These are phyloP conservation scores for Salpingus planirostris DNA, from an alignment of 2,888 invertebrate species.

Conservation along the genomic window DNA sequence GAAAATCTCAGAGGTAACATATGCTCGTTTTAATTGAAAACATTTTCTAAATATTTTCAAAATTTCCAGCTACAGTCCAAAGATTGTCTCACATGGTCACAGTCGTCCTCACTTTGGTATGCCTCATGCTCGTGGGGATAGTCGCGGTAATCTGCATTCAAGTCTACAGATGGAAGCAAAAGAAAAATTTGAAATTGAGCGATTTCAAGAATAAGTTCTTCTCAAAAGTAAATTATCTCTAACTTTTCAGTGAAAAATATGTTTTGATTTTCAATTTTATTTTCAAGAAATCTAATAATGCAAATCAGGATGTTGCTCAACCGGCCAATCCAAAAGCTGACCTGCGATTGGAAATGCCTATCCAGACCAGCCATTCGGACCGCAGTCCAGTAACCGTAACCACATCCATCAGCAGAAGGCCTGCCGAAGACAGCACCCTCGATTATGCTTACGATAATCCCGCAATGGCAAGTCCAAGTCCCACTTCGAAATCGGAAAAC, in stretches of 20 bases:
- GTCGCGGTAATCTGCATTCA: slow-evolving; percentile 25
- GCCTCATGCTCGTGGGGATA: slow-evolving; percentile 29
- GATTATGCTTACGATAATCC: slow-evolving; percentile 76
- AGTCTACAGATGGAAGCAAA: slow-evolving; percentile 34
- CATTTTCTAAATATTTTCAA: slow-evolving; percentile 5
- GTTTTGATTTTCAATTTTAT: no score
- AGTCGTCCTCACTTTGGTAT: slow-evolving; percentile 28
- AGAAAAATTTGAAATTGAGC: slow-evolving; percentile 33
- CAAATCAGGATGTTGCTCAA: slow-evolving; percentile 4
- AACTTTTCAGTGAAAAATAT: no score
- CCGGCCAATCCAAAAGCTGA: slow-evolving; percentile 19
- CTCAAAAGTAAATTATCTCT: slow-evolving; percentile 21
- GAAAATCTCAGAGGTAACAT: slow-evolving; percentile 27
- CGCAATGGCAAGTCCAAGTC: slow-evolving; percentile 44
- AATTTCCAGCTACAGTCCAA: slow-evolving; percentile 31
- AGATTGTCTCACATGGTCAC: slow-evolving; percentile 29
- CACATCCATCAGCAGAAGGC: slow-evolving; percentile 62
- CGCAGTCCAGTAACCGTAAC: slow-evolving; percentile 50
- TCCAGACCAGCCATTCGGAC: slow-evolving; percentile 27
- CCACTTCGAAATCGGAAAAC: no score
- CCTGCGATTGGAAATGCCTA: slow-evolving; percentile 26
- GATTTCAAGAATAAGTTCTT: slow-evolving; percentile 30
- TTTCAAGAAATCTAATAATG: slow-evolving; percentile 15
- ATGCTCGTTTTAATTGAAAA: no score
- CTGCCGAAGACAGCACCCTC: slow-evolving; percentile 63